Evolutionary conservation across 2,888 invertebrate species (phyloP), one percentile per base, ranked within the genome.

Genomic region (Meandrusa payeni): DNA sequence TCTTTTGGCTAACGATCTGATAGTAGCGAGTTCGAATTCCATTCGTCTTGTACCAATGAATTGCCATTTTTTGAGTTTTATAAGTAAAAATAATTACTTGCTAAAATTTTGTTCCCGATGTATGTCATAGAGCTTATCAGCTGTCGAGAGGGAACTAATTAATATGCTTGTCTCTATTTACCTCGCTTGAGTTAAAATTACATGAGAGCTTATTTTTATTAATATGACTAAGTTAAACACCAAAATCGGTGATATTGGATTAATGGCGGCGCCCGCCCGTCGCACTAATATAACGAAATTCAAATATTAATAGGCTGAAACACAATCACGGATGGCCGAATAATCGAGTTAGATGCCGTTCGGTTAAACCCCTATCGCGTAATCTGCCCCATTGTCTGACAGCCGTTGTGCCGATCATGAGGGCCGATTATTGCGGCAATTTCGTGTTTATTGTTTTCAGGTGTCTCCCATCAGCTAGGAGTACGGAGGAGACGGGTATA

Each of bases 271-370:
- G 68, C 68, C 66, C 69, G 66, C 57, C 69, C 63, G 64, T 75
- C 77, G 74, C 81, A 81, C 78, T 85, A 83, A 77, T 80, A 85
- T 85, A 83, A 82, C 85, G 82, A 82, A 83, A 82, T 83, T 83
- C 85, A 83, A 86, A 80, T 82, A 86, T 86, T 85, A 85, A 86
- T 85, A 80, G 80, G 76, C 76, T 75, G 70, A 79, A 83, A 83
- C 76, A 85, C 85, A 85, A 85, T 85, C 85, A 82, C 76, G 85
- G 82, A 85, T 85, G 80, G 81, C 76, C 80, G 77, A 76, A 81
- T 85, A 85, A 86, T 85, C 83, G 82, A 85, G 82, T 82, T 85
- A 85, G 81, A 76, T 81, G 82, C 81, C 80, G 81, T 81, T 81
- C 85, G 76, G 78, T 72, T 80, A 81, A 83, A 70, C 81, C 79